phyloP scores from a whole-genome alignment of 2,888 invertebrate species.

The Acrobasis consociella region DNA sequence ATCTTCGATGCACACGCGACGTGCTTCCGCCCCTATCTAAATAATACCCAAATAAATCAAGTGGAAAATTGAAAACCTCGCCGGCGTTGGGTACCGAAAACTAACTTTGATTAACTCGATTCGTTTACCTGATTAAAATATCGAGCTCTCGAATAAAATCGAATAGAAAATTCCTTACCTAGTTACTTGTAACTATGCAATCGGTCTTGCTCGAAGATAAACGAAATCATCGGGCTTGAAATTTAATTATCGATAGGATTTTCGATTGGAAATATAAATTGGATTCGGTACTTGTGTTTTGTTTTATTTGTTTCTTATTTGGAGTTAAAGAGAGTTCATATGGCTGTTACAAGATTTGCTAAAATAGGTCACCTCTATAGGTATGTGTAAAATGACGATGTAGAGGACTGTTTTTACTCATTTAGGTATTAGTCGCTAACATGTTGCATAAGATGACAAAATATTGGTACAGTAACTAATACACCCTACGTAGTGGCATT shows the following conservation, averaged over 20 bases:
- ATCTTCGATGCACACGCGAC: slow-evolving; percentile 29
- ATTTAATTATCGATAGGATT: slow-evolving; percentile 28
- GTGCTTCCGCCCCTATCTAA: slow-evolving; percentile 48
- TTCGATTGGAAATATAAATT: slow-evolving; percentile 27
- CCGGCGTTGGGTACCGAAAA: slow-evolving; percentile 45
- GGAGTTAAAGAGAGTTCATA: slow-evolving; percentile 7
- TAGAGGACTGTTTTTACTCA: not conserved
- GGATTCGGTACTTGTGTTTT: slow-evolving; percentile 22
- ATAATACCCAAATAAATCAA: slow-evolving; percentile 68
- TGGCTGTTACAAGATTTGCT: not conserved
- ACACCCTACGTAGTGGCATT: too few species aligned
- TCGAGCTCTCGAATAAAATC: slow-evolving; percentile 31
- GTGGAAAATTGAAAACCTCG: slow-evolving; percentile 73
- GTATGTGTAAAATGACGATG: not conserved
- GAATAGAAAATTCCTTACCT: slow-evolving; percentile 13
- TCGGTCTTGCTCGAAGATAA: slow-evolving; percentile 22
- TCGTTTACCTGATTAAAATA: slow-evolving; percentile 56
- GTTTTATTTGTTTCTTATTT: slow-evolving; percentile 22
- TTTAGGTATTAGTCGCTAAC: too few species aligned
- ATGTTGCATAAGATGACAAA: too few species aligned
- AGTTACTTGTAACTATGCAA: slow-evolving; percentile 22
- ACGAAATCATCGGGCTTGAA: slow-evolving; percentile 20
- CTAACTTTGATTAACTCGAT: slow-evolving; percentile 63
- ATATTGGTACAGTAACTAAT: too few species aligned
- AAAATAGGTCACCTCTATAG: not conserved